Conservation (phyloP, 30 jellyfish, hydroid and myxozoan genomes). For the Cassiopea andromeda region DNA sequence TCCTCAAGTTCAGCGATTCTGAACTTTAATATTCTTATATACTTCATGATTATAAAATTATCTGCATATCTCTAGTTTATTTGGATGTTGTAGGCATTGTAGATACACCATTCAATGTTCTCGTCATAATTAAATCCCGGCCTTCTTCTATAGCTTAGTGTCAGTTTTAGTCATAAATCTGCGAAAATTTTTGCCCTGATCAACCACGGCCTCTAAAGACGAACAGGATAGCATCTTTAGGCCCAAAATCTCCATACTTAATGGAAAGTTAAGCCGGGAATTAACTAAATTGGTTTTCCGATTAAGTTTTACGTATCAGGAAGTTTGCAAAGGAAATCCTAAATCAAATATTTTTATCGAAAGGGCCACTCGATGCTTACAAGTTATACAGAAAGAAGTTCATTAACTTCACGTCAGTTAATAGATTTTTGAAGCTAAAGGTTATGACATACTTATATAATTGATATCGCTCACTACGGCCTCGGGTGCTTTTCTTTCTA, state of each 20-base stretch:
- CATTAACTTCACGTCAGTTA: not conserved
- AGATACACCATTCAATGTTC: not conserved
- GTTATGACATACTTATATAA: no score
- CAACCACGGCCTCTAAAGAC: not conserved
- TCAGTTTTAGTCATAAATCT: not conserved
- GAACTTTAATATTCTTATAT: no score
- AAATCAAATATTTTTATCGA: not conserved
- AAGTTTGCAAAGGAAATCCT: not conserved
- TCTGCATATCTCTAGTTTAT: no score
- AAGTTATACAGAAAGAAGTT: not conserved
- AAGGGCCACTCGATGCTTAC: not conserved
- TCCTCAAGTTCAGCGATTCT: no score
- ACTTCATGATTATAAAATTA: no score
- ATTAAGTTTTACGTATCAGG: constrained; percentile 3
- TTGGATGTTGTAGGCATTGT: no score
- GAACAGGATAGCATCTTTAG: not conserved
- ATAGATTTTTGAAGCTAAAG: no score
- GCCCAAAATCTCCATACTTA: not conserved
- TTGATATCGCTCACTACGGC: no score
- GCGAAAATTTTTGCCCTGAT: not conserved
- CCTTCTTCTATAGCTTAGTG: not conserved
- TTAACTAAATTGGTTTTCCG: not conserved
- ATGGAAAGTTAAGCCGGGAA: not conserved
- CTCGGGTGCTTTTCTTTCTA: no score
- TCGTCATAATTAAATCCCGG: not conserved